Conservation (phyloP, 2,888 invertebrate genomes). For the Anodontia alba region DNA sequence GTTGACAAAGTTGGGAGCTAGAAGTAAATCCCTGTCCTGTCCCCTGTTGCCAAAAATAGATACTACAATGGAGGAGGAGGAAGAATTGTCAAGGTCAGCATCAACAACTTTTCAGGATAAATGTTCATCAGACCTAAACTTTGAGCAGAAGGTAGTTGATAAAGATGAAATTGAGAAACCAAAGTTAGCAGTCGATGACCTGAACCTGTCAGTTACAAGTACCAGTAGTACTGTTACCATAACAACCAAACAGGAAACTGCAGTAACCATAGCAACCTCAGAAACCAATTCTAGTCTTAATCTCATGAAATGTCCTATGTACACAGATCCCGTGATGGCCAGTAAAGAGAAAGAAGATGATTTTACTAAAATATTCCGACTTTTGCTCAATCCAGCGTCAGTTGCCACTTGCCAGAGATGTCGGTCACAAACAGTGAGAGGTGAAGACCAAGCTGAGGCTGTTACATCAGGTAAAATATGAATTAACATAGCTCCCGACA, state of each 20-base stretch:
- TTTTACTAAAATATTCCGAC: constrained; percentile 29
- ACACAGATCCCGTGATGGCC: not conserved
- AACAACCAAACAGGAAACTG: constrained; percentile 33
- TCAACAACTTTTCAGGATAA: constrained; percentile 24
- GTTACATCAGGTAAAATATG: not conserved
- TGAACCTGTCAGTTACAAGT: constrained; percentile 32
- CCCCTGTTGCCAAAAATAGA: constrained; percentile 66
- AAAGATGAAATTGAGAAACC: not conserved
- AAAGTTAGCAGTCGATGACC: constrained; percentile 1
- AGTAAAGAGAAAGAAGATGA: constrained; percentile 10
- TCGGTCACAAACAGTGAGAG: not conserved
- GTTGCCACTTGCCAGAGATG: constrained; percentile 39
- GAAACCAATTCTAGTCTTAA: constrained; percentile 9
- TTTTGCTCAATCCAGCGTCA: constrained; percentile 48
- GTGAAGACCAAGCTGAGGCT: not conserved
- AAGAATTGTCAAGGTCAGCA: constrained; percentile 53
- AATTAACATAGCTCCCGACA: no score
- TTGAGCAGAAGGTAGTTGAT: not conserved
- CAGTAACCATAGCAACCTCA: constrained; percentile 16
- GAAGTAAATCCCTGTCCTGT: constrained; percentile 67
- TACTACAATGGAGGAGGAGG: constrained; percentile 52
- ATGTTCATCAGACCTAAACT: not conserved
- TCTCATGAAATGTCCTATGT: constrained; percentile 33
- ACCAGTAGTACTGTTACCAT: constrained; percentile 51
- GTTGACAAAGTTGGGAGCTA: constrained; percentile 41